These are phyloP conservation scores for Noctua fimbriata DNA, from an alignment of 2,888 invertebrate species.

Conservation along the genomic window DNA sequence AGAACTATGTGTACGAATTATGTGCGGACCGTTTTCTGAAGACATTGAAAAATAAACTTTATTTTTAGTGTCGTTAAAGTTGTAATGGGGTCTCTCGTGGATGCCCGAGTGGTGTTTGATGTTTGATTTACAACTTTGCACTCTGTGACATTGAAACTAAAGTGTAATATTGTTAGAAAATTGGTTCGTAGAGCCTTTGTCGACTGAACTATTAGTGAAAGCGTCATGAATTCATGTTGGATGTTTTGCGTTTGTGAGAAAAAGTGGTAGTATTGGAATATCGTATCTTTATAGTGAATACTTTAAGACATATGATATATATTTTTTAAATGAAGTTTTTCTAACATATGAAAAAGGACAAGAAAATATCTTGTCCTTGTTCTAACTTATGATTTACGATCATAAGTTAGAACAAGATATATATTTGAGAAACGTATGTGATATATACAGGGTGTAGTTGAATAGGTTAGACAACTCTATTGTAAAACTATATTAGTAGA, in stretches of 20 bases:
- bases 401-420: constrained; percentile 18
- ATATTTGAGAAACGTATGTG: constrained; percentile 44
- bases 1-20: neutral
- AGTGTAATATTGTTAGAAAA: constrained; percentile 1
- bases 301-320: neutral
- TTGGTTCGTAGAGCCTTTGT: neutral
- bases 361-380: too few relatives aligned
- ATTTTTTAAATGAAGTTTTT: neutral
- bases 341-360: neutral
- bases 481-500: constrained; percentile 14
- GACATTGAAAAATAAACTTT: neutral
- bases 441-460: constrained; percentile 62
- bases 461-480: constrained; percentile 23
- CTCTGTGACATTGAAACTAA: neutral
- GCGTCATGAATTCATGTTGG: too few relatives aligned
- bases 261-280: neutral
- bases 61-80: neutral
- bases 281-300: neutral
- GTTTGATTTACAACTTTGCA: neutral
- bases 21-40: neutral
- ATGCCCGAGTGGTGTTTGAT: neutral
- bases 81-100: neutral
- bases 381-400: too few relatives aligned
- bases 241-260: neutral
- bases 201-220: neutral